Evolutionary conservation across 64 coral and sea anemone species (phyloP).

Genomic region (Pocillopora damicornis): DNA sequence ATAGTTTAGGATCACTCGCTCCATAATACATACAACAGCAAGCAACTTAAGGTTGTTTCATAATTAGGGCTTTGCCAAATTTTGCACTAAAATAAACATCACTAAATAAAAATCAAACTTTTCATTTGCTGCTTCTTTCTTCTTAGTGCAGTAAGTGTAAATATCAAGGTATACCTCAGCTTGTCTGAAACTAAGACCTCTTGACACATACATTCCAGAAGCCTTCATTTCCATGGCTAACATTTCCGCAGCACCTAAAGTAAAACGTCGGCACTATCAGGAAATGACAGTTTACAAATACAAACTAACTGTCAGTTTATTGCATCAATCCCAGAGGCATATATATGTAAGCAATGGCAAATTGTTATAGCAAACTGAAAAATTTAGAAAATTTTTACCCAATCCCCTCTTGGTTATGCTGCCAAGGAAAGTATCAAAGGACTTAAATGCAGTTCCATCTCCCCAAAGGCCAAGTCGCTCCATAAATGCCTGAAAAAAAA

Average conservation of each 20-base stretch:
- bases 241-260: slow-evolving; percentile 92
- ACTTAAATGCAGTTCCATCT: slow-evolving; percentile 92
- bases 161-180: slow-evolving; percentile 56
- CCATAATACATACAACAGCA: too few species aligned
- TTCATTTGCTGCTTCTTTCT: too few species aligned
- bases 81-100: too few species aligned
- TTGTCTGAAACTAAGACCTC: slow-evolving; percentile 92
- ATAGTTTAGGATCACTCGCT: too few species aligned
- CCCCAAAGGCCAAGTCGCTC: slow-evolving; percentile 95
- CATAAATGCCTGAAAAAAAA: slow-evolving; percentile 86
- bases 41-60: too few species aligned
- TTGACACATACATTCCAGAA: slow-evolving; percentile 96
- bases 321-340: too few species aligned
- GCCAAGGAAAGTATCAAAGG: slow-evolving; percentile 85
- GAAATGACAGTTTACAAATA: neutral
- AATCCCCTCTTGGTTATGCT: slow-evolving; percentile 91
- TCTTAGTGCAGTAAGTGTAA: too few species aligned
- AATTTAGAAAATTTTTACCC: slow-evolving; percentile 38
- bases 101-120: too few species aligned
- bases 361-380: too few species aligned
- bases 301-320: too few species aligned
- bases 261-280: neutral
- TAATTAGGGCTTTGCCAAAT: too few species aligned
- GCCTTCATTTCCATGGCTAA: slow-evolving; percentile 99
- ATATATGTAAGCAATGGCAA: too few species aligned